A percentile compares a stretch with the other conserved stretches of the same genome.
These are phyloP conservation scores for Drosophila sp. DNA, from an alignment of 1,140 invertebrate species.

Conservation along the genomic window DNA sequence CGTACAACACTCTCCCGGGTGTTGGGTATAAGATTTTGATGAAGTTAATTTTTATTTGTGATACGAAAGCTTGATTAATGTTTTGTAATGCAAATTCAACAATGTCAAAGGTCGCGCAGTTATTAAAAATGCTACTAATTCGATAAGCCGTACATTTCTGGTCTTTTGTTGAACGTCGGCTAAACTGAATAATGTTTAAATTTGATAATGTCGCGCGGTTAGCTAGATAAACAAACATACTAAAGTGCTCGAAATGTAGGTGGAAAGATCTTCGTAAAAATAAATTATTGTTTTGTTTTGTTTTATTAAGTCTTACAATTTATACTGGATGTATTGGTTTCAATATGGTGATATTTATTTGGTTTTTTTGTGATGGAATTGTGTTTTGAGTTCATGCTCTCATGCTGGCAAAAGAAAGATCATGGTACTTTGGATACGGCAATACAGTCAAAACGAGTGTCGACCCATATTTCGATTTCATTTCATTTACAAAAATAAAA, in stretches of 20 bases:
- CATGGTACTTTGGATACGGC: slow-evolving; percentile 56
- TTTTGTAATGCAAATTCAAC: neutral
- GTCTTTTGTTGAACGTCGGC: neutral
- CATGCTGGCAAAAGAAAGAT: slow-evolving; percentile 50
- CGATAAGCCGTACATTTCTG: neutral
- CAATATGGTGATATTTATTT: slow-evolving; percentile 24
- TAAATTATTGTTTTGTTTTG: neutral
- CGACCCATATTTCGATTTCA: slow-evolving; percentile 78
- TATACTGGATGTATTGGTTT: slow-evolving; percentile 4
- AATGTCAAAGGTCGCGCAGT: slow-evolving; percentile 4
- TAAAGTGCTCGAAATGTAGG: slow-evolving; percentile 9
- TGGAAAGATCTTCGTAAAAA: neutral
- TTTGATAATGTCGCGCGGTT: slow-evolving; percentile 15
- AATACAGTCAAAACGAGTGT: slow-evolving; percentile 60
- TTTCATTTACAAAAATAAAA: slow-evolving; percentile 78
- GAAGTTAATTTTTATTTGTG: slow-evolving; percentile 14
- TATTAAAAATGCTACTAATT: slow-evolving; percentile 12
- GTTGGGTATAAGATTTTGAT: slow-evolving; percentile 14
- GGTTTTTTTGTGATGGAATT: slow-evolving; percentile 56
- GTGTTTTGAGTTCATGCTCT: slow-evolving; percentile 68
- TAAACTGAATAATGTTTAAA: slow-evolving; percentile 8
- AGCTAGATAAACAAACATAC: slow-evolving; percentile 11
- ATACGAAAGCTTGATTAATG: slow-evolving; percentile 13
- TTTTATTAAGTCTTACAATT: neutral
- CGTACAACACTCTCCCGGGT: slow-evolving; percentile 4